phyloP scores from a whole-genome alignment of 30 jellyfish, hydroid and myxozoan genomes.

The Hydractinia echinata region DNA sequence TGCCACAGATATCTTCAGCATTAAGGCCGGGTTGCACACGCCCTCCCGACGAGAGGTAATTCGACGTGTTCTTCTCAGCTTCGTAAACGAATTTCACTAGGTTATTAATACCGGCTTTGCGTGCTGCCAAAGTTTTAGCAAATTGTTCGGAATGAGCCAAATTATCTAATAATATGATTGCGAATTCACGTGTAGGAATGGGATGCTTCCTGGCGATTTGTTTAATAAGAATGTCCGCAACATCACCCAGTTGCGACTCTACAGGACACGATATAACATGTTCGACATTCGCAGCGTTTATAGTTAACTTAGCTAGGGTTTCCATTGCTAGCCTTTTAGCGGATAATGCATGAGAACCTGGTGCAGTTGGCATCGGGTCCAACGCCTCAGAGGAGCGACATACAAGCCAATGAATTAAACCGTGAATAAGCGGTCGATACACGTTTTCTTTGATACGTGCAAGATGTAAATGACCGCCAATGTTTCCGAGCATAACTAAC shows the following conservation, averaged over 20 bases:
- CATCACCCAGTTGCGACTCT: slow-evolving; percentile 42
- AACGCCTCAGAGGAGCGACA: slow-evolving; percentile 96
- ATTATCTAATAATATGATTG: slow-evolving; percentile 88
- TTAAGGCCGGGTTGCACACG: slow-evolving; percentile 99
- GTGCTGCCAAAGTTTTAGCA: slow-evolving; percentile 67
- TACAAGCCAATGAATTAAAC: slow-evolving; percentile 94
- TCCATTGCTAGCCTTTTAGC: slow-evolving; percentile 89
- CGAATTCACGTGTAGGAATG: slow-evolving; percentile 88
- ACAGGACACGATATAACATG: slow-evolving; percentile 74
- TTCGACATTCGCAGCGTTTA: slow-evolving; percentile 76
- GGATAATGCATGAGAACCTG: slow-evolving; percentile 87
- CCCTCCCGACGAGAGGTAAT: slow-evolving; percentile 96
- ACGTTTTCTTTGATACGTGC: slow-evolving; percentile 67
- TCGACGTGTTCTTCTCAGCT: slow-evolving; percentile 96
- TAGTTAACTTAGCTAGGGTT: slow-evolving; percentile 90
- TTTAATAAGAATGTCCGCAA: slow-evolving; percentile 64
- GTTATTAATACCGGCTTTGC: slow-evolving; percentile 73
- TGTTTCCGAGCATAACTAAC: slow-evolving; percentile 79
- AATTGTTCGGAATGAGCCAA: slow-evolving; percentile 84
- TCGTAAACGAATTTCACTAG: slow-evolving; percentile 76
- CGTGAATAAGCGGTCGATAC: slow-evolving; percentile 65
- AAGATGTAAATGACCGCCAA: slow-evolving; percentile 93
- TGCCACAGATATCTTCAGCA: slow-evolving; percentile 98
- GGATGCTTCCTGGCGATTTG: slow-evolving; percentile 78
- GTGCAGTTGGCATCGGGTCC: slow-evolving; percentile 99